Conservation (phyloP, 2,888 invertebrate genomes). For the Apamea sordens region DNA sequence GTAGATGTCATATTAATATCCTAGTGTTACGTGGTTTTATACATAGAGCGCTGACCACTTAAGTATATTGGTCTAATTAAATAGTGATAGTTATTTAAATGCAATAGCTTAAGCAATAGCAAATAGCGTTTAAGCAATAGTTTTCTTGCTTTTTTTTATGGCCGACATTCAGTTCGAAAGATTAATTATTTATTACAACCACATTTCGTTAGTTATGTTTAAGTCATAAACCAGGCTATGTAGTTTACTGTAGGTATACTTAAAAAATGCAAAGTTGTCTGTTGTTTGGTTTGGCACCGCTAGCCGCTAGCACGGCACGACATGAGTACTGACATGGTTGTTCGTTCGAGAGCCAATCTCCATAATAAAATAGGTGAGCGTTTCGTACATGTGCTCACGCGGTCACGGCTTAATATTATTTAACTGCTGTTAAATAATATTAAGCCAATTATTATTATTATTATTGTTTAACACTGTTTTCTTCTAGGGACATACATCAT, state of each 20-base stretch:
- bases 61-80: too few relatives aligned
- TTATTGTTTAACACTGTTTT: too few relatives aligned
- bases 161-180: neutral
- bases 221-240: neutral
- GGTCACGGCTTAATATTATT: neutral
- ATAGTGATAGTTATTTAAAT: too few relatives aligned
- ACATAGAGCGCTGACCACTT: too few relatives aligned
- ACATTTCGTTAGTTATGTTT: neutral
- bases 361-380: constrained; percentile 32
- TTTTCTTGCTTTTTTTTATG: too few relatives aligned
- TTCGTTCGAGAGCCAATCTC: constrained; percentile 30
- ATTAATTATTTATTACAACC: neutral
- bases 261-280: constrained; percentile 9
- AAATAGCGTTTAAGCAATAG: too few relatives aligned
- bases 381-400: neutral
- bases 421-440: too few relatives aligned
- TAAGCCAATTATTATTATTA: too few relatives aligned
- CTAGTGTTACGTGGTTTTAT: too few relatives aligned
- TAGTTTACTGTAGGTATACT: too few relatives aligned
- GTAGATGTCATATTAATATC: too few relatives aligned
- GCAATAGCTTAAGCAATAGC: too few relatives aligned
- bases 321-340: constrained; percentile 2
- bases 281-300: constrained; percentile 32
- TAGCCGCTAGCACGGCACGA: constrained; percentile 3
- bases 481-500: neutral